A percentile compares a stretch with the other conserved stretches of the same genome.
Evolutionary conservation across 2,113 vertebrate genomes (phyloP).

Genomic region (Aleadryas rufinucha): DNA sequence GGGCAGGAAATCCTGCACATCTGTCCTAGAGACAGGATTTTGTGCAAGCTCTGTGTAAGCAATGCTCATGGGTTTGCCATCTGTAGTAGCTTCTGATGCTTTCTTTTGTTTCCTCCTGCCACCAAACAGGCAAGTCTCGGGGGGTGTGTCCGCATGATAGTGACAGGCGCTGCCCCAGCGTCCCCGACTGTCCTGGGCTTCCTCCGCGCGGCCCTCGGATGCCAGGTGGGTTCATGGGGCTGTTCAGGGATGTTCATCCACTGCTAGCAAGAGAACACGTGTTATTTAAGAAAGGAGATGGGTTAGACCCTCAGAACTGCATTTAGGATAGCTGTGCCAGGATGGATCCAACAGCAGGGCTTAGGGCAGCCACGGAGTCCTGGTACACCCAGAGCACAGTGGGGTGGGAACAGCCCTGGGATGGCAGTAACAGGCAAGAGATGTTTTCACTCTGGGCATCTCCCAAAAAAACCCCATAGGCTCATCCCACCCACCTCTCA

Average conservation of each 20-base stretch:
- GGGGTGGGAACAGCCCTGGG: not conserved
- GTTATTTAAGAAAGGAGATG: too few relatives aligned
- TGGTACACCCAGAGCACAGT: not conserved
- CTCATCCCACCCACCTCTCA: not conserved
- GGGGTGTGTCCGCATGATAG: constrained; percentile 91
- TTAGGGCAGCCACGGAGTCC: not conserved
- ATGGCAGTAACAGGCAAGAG: not conserved
- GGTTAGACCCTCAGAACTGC: not conserved
- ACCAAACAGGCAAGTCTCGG: constrained; percentile 85
- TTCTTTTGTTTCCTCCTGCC: not conserved
- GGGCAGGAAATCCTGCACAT: not conserved
- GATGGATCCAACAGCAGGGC: not conserved
- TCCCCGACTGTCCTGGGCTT: constrained; percentile 91
- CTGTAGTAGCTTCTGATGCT: not conserved
- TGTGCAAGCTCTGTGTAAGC: not conserved
- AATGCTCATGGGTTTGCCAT: not conserved
- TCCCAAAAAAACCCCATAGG: not conserved
- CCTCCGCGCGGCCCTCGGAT: constrained; percentile 92
- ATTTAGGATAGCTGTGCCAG: not conserved
- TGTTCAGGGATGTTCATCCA: accelerated
- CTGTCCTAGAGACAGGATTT: not conserved
- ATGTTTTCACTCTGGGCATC: not conserved
- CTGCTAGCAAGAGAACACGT: accelerated
- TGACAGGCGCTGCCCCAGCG: constrained; percentile 91
- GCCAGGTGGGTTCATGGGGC: constrained; percentile 78